A percentile compares a stretch with the other conserved stretches of the same genome.
These are phyloP conservation scores for Agrenia bidenticulata DNA, from an alignment of 2,888 invertebrate species.

Conservation along the genomic window DNA sequence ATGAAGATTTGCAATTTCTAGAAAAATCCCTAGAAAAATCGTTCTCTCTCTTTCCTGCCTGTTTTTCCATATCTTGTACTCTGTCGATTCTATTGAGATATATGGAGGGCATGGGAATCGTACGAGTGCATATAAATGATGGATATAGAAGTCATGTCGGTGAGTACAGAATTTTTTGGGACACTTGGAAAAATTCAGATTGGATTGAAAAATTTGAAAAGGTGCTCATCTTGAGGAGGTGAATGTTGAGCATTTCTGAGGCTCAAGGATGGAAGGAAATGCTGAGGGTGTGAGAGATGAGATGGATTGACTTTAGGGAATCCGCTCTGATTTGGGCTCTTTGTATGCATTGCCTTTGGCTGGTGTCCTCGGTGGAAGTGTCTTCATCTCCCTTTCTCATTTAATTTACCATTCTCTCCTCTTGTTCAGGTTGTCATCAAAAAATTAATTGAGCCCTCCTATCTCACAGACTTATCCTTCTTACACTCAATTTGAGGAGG, in stretches of 20 bases:
- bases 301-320: conserved; percentile 1
- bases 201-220: conserved; percentile 10
- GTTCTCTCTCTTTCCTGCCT: too few relatives aligned
- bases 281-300: neutral
- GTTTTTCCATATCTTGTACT: too few relatives aligned
- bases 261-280: neutral
- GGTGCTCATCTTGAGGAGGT: neutral
- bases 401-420: conserved; percentile 3
- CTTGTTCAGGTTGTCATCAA: conserved; percentile 36
- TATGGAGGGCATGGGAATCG: too few relatives aligned
- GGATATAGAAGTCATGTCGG: too few relatives aligned
- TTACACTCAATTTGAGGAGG: too few relatives aligned
- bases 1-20: too few relatives aligned
- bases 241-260: neutral
- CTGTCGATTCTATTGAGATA: too few relatives aligned
- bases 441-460: conserved; percentile 43
- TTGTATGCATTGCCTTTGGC: conserved; percentile 3
- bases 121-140: too few relatives aligned
- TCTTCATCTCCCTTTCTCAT: neutral
- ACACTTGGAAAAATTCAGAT: conserved; percentile 12
- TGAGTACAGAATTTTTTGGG: conserved; percentile 19
- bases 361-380: neutral
- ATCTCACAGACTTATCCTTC: too few relatives aligned
- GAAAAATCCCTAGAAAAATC: too few relatives aligned
- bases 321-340: conserved; percentile 1